A percentile compares a stretch with the other conserved stretches of the same genome.
These are phyloP conservation scores for Rhinopithecus roxellana DNA, from an alignment of 2,113 vertebrate species.

Conservation along the genomic window DNA sequence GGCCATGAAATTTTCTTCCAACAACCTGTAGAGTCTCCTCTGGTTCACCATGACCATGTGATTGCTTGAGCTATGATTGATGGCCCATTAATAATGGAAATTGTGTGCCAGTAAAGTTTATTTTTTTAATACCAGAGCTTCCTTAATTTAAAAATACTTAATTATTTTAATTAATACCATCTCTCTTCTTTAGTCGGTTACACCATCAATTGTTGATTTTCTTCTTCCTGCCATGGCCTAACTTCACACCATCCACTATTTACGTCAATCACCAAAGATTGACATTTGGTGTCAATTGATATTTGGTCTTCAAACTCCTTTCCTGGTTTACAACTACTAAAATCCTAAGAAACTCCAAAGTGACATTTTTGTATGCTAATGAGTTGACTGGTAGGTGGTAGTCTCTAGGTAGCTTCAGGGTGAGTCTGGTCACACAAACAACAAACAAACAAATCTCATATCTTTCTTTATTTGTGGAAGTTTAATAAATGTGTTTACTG, in stretches of 20 bases:
- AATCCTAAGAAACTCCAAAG: too few relatives aligned
- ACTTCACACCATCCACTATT: neutral
- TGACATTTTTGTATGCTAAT: too few relatives aligned
- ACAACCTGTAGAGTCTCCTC: slow-evolving; percentile 89
- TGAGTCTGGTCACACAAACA: neutral
- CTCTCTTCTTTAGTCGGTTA: neutral
- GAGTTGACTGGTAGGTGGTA: too few relatives aligned
- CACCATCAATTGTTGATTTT: neutral
- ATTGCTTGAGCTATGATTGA: slow-evolving; percentile 88
- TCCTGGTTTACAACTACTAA: too few relatives aligned
- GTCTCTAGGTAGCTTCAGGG: too few relatives aligned
- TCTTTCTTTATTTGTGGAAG: neutral
- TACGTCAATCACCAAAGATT: neutral
- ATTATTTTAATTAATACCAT: neutral
- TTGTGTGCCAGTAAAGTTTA: slow-evolving; percentile 73
- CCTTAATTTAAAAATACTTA: neutral
- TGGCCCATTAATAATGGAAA: slow-evolving; percentile 87
- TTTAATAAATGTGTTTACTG: neutral
- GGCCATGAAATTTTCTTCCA: slow-evolving; percentile 87
- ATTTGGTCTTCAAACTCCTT: too few relatives aligned
- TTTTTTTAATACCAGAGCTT: neutral
- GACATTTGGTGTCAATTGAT: neutral
- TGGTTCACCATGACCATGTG: slow-evolving; percentile 90
- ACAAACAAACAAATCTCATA: neutral
- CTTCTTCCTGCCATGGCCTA: neutral